These are phyloP conservation scores for Plutomurus gul DNA, from an alignment of 1,140 invertebrate genomes.

Conservation along the genomic window DNA sequence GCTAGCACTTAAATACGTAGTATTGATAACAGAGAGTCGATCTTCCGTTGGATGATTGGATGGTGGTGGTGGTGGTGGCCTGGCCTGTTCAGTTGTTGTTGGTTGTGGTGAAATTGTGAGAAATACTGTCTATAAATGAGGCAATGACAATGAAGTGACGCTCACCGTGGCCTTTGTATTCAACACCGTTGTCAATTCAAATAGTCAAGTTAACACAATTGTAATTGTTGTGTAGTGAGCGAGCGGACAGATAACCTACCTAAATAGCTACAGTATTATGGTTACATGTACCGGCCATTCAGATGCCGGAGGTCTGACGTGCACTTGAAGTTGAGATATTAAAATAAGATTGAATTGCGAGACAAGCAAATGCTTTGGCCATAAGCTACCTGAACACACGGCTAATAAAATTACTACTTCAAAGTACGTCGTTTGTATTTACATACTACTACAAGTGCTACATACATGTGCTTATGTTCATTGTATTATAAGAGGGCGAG, in stretches of 20 bases:
- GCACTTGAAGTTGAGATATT: neutral
- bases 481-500: neutral
- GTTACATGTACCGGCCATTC: neutral
- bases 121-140: neutral
- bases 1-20: too few species aligned
- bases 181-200: neutral
- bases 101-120: neutral
- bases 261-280: neutral
- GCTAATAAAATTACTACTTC: too few species aligned
- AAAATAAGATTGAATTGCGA: neutral
- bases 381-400: too few species aligned
- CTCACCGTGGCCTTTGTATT: neutral
- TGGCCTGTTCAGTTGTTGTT: neutral
- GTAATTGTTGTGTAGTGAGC: neutral
- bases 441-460: too few species aligned
- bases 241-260: neutral
- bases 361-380: too few species aligned
- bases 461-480: too few species aligned
- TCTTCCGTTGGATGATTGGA: too few species aligned
- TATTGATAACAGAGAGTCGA: too few species aligned
- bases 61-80: too few species aligned
- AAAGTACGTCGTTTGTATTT: too few species aligned
- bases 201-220: neutral
- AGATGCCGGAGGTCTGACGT: neutral
- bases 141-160: neutral